phyloP scores from a whole-genome alignment of 2,888 invertebrate genomes.

The Sylvicola cinctus region DNA sequence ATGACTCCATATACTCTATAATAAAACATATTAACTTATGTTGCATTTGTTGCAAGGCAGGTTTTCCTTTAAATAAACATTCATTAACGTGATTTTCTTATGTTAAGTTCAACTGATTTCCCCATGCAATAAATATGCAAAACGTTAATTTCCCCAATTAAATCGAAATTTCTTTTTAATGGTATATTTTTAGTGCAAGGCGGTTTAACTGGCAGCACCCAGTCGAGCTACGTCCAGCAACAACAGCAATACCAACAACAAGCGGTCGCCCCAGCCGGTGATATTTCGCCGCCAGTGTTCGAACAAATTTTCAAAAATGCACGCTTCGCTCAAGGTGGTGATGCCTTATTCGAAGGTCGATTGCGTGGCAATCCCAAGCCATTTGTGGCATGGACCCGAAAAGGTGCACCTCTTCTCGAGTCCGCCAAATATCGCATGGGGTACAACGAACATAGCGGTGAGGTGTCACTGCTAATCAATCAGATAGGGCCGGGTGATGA shows the following conservation, averaged over 20 bases:
- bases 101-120: too few species aligned
- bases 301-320: slow-evolving; percentile 91
- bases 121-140: too few species aligned
- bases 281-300: slow-evolving; percentile 81
- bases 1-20: too few species aligned
- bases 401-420: slow-evolving; percentile 62
- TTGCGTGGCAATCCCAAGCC: slow-evolving; percentile 83
- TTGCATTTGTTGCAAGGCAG: too few species aligned
- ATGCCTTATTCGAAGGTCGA: slow-evolving; percentile 81
- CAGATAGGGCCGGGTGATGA: slow-evolving; percentile 90
- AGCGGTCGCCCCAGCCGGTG: slow-evolving; percentile 28
- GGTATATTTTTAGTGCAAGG: slow-evolving; percentile 15
- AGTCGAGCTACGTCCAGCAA: too few species aligned
- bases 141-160: too few species aligned
- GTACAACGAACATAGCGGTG: slow-evolving; percentile 79
- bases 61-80: too few species aligned
- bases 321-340: slow-evolving; percentile 84
- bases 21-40: too few species aligned
- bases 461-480: slow-evolving; percentile 77
- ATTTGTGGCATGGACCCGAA: slow-evolving; percentile 75
- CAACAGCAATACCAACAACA: slow-evolving; percentile 5
- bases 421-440: slow-evolving; percentile 76
- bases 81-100: too few species aligned
- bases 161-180: neutral
- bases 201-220: slow-evolving; percentile 10